Percentiles rank a stretch among this genome's conserved stretches.
These are phyloP conservation scores for Hiodon alosoides DNA, from an alignment of 2,113 vertebrate species.

Conservation along the genomic window DNA sequence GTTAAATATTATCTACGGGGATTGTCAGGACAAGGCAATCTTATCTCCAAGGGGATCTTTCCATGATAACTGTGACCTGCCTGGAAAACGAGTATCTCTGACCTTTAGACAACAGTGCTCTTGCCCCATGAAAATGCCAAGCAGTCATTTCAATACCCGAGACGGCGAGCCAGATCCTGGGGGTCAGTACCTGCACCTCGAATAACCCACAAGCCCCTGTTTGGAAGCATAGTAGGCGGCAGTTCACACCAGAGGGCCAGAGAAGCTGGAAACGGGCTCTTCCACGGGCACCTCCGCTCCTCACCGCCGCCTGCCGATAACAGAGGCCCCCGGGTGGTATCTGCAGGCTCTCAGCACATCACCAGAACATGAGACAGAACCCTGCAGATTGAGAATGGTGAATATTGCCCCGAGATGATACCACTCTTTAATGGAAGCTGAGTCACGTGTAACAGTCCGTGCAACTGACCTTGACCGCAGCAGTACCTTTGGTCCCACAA, in stretches of 20 bases:
- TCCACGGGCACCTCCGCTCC: neutral
- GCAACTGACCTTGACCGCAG: too few species aligned
- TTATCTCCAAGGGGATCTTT: neutral
- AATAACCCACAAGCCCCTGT: constrained; percentile 15
- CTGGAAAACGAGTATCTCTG: neutral
- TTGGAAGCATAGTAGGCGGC: neutral
- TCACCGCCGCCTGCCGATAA: neutral
- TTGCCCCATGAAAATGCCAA: neutral
- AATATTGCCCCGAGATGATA: too few species aligned
- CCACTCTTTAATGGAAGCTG: neutral
- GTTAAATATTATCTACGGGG: neutral
- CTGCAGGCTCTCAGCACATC: too few species aligned
- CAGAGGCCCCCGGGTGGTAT: neutral
- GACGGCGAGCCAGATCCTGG: neutral
- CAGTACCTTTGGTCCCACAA: too few species aligned
- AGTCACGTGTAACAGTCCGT: neutral
- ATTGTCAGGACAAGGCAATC: neutral
- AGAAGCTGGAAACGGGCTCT: too few species aligned
- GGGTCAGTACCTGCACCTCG: neutral
- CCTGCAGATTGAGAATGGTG: neutral
- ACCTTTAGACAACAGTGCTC: neutral
- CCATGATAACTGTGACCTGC: neutral
- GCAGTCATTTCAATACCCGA: neutral
- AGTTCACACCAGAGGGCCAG: too few species aligned
- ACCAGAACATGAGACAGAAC: neutral